Evolutionary conservation across 2,113 vertebrate species (phyloP).

Genomic region (Entelurus aequoreus): DNA sequence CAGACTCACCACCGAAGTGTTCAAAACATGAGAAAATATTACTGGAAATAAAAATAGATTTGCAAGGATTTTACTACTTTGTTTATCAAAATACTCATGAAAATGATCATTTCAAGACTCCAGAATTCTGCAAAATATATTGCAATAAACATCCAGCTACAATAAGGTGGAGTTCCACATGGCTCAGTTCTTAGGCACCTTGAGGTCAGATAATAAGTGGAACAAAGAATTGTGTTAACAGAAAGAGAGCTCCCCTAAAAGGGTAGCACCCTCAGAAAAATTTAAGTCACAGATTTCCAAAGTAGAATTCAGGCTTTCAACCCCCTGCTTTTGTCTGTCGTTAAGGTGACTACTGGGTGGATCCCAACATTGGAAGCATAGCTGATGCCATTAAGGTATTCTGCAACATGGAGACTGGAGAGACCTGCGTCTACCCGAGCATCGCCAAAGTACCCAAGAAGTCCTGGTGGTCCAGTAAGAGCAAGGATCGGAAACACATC

Average conservation of each 20-base stretch:
- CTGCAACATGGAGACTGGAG: slow-evolving; percentile 95
- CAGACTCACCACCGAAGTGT: too few species aligned
- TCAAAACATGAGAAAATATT: too few species aligned
- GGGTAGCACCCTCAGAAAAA: too few species aligned
- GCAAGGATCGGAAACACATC: slow-evolving; percentile 87
- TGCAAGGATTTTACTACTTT: too few species aligned
- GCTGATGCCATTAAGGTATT: slow-evolving; percentile 94
- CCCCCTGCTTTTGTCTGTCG: background rate
- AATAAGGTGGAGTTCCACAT: background rate
- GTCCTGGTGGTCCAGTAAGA: slow-evolving; percentile 95
- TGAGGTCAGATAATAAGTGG: background rate
- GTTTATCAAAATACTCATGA: background rate
- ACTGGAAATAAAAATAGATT: too few species aligned
- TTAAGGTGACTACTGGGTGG: slow-evolving; percentile 94
- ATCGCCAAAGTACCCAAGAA: slow-evolving; percentile 85
- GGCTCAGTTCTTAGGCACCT: background rate
- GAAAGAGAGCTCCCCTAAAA: too few species aligned
- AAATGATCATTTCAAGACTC: background rate
- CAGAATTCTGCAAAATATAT: background rate
- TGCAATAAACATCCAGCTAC: background rate
- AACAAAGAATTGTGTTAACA: background rate
- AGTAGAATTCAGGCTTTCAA: background rate
- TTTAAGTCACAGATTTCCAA: background rate
- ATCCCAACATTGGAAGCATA: slow-evolving; percentile 93
- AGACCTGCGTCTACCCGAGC: slow-evolving; percentile 90